Evolutionary conservation across 1,140 invertebrate species (phyloP).

Genomic region (Antheraea mylitta): DNA sequence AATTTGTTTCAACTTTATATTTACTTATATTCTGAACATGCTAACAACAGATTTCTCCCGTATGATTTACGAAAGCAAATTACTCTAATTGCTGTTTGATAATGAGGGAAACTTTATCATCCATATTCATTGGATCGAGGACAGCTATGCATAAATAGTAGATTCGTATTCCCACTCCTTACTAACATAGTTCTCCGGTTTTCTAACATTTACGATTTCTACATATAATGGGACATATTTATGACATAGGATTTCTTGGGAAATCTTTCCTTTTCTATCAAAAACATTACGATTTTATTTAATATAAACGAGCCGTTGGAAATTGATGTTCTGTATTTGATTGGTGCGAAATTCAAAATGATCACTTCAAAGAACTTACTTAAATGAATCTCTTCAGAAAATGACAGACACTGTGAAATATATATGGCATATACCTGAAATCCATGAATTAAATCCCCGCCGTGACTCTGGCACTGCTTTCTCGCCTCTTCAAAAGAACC

Average conservation of each 20-base stretch:
- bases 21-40: background rate
- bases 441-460: slow-evolving; percentile 90
- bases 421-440: slow-evolving; percentile 76
- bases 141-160: background rate
- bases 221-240: background rate
- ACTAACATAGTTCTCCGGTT: background rate
- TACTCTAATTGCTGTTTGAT: background rate
- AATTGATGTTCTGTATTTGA: too few species aligned
- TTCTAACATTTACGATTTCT: background rate
- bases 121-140: background rate
- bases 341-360: too few species aligned
- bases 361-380: too few species aligned
- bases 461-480: slow-evolving; percentile 85
- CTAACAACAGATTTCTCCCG: background rate
- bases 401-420: too few species aligned
- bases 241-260: background rate
- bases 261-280: background rate
- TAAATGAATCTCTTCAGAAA: too few species aligned
- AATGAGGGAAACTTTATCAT: background rate
- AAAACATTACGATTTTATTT: background rate
- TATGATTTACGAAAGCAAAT: background rate
- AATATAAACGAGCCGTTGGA: too few species aligned
- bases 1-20: background rate
- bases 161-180: background rate
- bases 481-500: slow-evolving; percentile 89